These are phyloP conservation scores for Percina caprodes DNA, from an alignment of 2,113 vertebrate genomes.

Conservation along the genomic window DNA sequence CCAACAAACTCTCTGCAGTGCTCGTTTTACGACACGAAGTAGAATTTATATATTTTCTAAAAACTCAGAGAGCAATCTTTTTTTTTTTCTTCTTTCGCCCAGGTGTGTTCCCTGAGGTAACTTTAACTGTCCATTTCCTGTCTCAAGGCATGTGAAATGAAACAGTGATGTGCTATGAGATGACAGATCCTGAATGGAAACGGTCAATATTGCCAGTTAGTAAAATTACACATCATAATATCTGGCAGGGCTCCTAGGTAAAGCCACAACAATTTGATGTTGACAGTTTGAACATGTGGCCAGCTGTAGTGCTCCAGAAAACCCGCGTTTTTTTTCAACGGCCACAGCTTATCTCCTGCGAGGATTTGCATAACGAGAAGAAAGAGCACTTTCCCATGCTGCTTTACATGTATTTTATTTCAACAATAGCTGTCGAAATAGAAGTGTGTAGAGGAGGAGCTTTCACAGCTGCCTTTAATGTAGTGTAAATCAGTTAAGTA, in stretches of 20 bases:
- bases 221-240: slow-evolving; percentile 31
- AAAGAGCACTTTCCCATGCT: slow-evolving; percentile 66
- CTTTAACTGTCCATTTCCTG: slow-evolving; percentile 45
- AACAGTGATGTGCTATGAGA: slow-evolving; percentile 7
- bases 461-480: background rate
- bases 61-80: slow-evolving; percentile 5
- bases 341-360: slow-evolving; percentile 74
- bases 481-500: slow-evolving; percentile 3
- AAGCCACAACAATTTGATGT: slow-evolving; percentile 69
- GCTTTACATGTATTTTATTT: slow-evolving; percentile 70
- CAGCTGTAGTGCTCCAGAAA: slow-evolving; percentile 65
- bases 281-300: slow-evolving; percentile 79
- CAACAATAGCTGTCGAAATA: slow-evolving; percentile 30
- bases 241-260: slow-evolving; percentile 35
- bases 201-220: slow-evolving; percentile 30
- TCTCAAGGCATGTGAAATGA: slow-evolving; percentile 25
- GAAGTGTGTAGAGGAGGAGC: slow-evolving; percentile 34
- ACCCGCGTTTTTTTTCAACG: slow-evolving; percentile 74
- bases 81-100: slow-evolving; percentile 2
- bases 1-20: background rate
- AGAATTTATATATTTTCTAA: slow-evolving; percentile 4
- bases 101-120: slow-evolving; percentile 42
- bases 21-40: slow-evolving; percentile 9
- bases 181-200: slow-evolving; percentile 33
- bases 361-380: slow-evolving; percentile 80